Base-by-base conservation (phyloP, 1,140 invertebrate genomes). In the Stegodyphus mimosarum region DNA sequence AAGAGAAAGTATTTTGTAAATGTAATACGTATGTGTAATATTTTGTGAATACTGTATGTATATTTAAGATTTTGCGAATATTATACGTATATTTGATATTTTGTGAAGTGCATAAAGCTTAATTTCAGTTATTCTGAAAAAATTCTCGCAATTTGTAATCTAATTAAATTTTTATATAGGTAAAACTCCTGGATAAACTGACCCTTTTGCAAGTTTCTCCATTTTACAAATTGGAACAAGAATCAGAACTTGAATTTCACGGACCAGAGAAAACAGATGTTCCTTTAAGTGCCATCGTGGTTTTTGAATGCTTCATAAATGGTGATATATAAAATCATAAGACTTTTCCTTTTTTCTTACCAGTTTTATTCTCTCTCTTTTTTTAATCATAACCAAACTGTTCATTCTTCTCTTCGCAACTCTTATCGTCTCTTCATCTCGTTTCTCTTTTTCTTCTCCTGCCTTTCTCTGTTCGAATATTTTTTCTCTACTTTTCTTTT, bases 211-310 rank as follows among this genome's bases (percentile, higher is more conserved):
- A 53, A 55, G 73, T 84, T n/a, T n/a, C 15, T 53, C 5, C 67
- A 9, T 15, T 11, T 48, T 84, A 76, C 33, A 13, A 50, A 3
- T 10, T 69, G 13, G 52, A 74, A 11, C 71, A 83, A 74, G 51
- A 51, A 0, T 5, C 15, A 11, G 53, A 76, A 7, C 49, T n/a
- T 64, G 51, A 53, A 10, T 17, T 69, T 10, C 73, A 77, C 17
- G 83, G 83, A 4, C 51, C 52, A 10, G n/a, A 77, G 6, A 70
- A 71, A 70, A 84, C 73, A 5, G 83, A 84, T 33, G 53, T 63
- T 2, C 73, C 73, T 13, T 4, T 71, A 48, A 84, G 71, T 70
- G 6, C 83, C 5, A 13, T 77, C 1, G 83, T 76, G 9, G 48
- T 10, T 13, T 84, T 84, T 70, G 33, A 3, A 10, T 76, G 73